Evolutionary conservation across 2,888 invertebrate species (phyloP), one percentile per base, ranked within the genome.

Genomic region (Yponomeuta evonymella): DNA sequence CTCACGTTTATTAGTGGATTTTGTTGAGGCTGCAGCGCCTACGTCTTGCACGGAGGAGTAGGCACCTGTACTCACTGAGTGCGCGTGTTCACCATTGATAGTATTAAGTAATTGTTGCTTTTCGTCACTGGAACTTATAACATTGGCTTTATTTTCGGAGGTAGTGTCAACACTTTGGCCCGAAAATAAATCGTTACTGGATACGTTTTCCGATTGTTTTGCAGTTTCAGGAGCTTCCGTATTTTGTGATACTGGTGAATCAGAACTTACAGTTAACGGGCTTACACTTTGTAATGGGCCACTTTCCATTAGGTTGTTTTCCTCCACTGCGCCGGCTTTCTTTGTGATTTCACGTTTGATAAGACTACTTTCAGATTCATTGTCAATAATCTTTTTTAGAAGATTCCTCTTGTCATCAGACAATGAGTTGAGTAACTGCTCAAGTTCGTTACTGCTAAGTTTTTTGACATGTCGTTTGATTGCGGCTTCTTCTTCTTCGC

Each of bases 291-390:
- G 48, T 30, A 29, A 30, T 30, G 30, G 68, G 30, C 79, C 79
- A 74, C 78, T 82, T 71, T 89, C 88, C n/a, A 85, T 78, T n/a
- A 76, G 81, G 75, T 79, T 83, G 74, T 83, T 87, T 75, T 87
- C 87, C 75, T 89, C 88, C 33, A 85, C 81, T 51, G 88, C 88
- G 8, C 83, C 88, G 36, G 87, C 86, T 78, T 91, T 92, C 73
- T 91, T 91, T 8, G 88, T 90, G 70, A 90, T 90, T 83, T 91
- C 92, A 73, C 91, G 81, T 80, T 92, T 87, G 33, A 87, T 74
- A 62, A 65, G 76, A 2, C 79, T 71, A 70, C 8, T 75, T 63
- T 70, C 48, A 33, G 84, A 83, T 43, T 43, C 43, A 51, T 71
- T 77, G 23, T 83, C 85, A 48, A 92, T 89, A 4, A 91, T 88